Conservation (phyloP, 2,797 vertebrate genomes). For the Myiothlypis chrysogaster region DNA sequence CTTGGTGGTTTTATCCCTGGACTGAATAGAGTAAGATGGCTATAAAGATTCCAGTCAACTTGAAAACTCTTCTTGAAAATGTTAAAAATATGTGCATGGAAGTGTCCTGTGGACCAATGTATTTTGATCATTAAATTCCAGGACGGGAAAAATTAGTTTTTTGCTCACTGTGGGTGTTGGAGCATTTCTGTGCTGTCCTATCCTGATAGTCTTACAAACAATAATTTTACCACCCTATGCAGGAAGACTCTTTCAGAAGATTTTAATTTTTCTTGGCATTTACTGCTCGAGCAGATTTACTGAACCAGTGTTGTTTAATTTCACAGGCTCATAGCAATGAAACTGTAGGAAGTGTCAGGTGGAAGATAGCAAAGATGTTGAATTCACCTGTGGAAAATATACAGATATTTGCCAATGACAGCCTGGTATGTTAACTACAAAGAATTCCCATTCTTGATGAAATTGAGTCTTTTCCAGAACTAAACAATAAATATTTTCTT, state of each 20-base stretch:
- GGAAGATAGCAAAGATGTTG: constrained; percentile 96
- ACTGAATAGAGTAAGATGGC: neutral
- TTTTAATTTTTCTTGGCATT: neutral
- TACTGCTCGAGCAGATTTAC: neutral
- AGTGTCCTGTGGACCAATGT: neutral
- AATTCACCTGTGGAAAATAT: constrained; percentile 96
- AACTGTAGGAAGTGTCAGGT: constrained; percentile 94
- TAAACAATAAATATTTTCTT: constrained; percentile 35
- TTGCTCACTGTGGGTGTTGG: neutral
- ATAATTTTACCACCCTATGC: neutral
- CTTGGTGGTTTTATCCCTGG: neutral
- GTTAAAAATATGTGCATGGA: neutral
- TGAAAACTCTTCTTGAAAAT: neutral
- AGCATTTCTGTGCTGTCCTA: neutral
- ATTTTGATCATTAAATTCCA: neutral
- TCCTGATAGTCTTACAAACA: neutral
- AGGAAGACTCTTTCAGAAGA: neutral
- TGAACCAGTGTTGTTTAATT: neutral
- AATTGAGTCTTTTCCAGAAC: neutral
- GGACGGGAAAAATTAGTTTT: neutral
- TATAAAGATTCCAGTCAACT: neutral
- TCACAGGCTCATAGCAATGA: constrained; percentile 97
- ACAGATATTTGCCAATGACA: constrained; percentile 98
- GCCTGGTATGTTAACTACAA: constrained; percentile 83
- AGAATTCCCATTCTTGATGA: neutral